Evolutionary conservation across 2,888 invertebrate genomes (phyloP).

Genomic region (Rhodophaea formosa): DNA sequence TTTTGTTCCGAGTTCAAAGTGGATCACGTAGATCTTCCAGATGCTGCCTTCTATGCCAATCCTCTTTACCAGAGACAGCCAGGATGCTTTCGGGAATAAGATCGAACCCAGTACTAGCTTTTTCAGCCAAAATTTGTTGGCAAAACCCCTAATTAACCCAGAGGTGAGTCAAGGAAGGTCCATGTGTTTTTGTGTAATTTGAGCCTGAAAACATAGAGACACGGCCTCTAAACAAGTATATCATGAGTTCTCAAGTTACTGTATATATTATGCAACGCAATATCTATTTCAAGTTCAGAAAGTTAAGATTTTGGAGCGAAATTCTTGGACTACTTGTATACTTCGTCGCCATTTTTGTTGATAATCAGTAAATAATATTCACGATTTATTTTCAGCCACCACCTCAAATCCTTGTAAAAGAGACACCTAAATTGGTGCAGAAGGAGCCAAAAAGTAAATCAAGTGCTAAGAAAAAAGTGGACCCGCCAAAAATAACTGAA

Average conservation of each 20-base stretch:
- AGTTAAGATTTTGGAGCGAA: not conserved
- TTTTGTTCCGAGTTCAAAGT: slow-evolving; percentile 39
- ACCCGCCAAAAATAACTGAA: slow-evolving; percentile 50
- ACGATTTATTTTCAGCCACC: slow-evolving; percentile 49
- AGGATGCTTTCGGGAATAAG: slow-evolving; percentile 75
- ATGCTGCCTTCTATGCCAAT: slow-evolving; percentile 80
- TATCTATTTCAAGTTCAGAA: not conserved
- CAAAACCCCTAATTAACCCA: slow-evolving; percentile 51
- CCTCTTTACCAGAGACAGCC: slow-evolving; percentile 71
- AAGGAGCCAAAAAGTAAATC: slow-evolving; percentile 47
- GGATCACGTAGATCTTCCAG: slow-evolving; percentile 49
- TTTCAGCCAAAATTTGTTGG: slow-evolving; percentile 53
- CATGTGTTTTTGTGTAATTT: slow-evolving; percentile 35
- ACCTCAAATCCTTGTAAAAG: slow-evolving; percentile 38
- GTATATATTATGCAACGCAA: not conserved
- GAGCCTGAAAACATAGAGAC: not conserved
- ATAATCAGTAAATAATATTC: slow-evolving; percentile 31
- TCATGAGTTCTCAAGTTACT: not conserved
- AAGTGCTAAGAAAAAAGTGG: slow-evolving; percentile 53
- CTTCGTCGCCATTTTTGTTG: slow-evolving; percentile 51
- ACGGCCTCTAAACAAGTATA: not conserved
- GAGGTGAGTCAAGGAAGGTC: slow-evolving; percentile 58
- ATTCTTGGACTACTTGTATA: not conserved
- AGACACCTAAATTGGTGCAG: slow-evolving; percentile 37
- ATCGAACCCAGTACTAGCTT: slow-evolving; percentile 69